These are phyloP conservation scores for Ataeniobius toweri DNA, from an alignment of 2,797 vertebrate genomes.

Conservation along the genomic window DNA sequence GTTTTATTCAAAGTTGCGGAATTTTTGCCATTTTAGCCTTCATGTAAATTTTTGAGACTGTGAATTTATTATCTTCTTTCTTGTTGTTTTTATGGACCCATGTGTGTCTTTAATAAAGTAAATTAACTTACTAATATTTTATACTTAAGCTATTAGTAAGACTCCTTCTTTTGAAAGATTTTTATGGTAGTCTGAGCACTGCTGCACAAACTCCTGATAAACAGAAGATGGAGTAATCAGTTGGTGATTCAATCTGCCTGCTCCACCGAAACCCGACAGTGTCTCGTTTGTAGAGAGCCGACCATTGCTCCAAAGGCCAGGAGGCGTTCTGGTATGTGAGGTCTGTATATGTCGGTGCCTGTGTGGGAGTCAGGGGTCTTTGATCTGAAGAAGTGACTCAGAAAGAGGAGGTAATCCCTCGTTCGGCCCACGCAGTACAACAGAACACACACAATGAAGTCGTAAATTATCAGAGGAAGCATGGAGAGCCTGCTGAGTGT, in stretches of 20 bases:
- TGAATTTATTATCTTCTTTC: too few relatives aligned
- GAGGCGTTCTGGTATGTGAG: constrained; percentile 11
- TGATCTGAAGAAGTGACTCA: constrained; percentile 33
- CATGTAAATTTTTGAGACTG: too few relatives aligned
- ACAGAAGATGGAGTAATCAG: background rate
- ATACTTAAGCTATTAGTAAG: background rate
- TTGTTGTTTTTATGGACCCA: too few relatives aligned
- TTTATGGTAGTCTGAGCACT: background rate
- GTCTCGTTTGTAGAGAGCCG: background rate
- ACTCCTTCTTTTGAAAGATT: background rate
- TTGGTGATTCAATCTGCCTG: background rate
- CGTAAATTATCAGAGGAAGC: background rate
- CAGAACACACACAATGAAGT: background rate
- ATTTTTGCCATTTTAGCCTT: too few relatives aligned
- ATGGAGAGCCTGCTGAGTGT: background rate
- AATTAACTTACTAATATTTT: too few relatives aligned
- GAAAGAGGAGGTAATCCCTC: constrained; percentile 40
- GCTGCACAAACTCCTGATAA: background rate
- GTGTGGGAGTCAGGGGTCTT: constrained; percentile 12
- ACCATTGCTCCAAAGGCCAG: background rate
- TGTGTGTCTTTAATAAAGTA: too few relatives aligned
- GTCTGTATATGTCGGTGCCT: background rate
- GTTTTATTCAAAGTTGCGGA: too few relatives aligned
- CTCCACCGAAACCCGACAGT: background rate
- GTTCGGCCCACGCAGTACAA: constrained; percentile 2